Percentiles rank a stretch among this genome's conserved stretches.
Evolutionary conservation across 2,888 invertebrate genomes (phyloP).

Genomic region (Mylabris sibirica): DNA sequence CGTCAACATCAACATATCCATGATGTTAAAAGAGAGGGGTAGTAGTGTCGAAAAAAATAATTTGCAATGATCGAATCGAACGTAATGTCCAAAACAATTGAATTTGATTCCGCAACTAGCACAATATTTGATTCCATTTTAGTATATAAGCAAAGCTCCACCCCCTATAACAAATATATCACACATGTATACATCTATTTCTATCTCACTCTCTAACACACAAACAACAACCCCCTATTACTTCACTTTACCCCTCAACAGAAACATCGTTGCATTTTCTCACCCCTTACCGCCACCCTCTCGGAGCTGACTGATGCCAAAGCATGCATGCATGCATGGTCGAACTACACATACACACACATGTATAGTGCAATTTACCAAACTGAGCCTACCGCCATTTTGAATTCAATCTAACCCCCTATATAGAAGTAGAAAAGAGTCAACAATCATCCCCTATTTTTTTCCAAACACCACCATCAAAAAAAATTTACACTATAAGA

Average conservation of each 20-base stretch:
- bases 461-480: neutral
- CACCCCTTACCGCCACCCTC: neutral
- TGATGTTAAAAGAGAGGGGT: too few relatives aligned
- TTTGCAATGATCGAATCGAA: neutral
- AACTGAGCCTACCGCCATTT: constrained; percentile 11
- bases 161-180: constrained; percentile 47
- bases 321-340: constrained; percentile 29
- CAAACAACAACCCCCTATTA: neutral
- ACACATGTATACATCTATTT: constrained; percentile 40
- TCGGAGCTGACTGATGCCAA: neutral
- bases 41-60: too few relatives aligned
- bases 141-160: constrained; percentile 54
- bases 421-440: neutral
- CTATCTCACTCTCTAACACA: constrained; percentile 37
- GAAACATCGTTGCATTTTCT: constrained; percentile 2
- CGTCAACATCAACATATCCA: constrained; percentile 10
- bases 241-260: neutral
- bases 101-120: constrained; percentile 27
- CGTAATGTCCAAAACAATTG: constrained; percentile 1
- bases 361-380: constrained; percentile 9
- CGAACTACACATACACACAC: constrained; percentile 24
- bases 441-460: neutral
- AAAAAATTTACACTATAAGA: neutral
- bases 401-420: neutral
- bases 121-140: constrained; percentile 54